Percentiles rank a stretch among this genome's conserved stretches.
These are phyloP conservation scores for Sipunculus nudus DNA, from an alignment of 2,888 invertebrate genomes.

Conservation along the genomic window DNA sequence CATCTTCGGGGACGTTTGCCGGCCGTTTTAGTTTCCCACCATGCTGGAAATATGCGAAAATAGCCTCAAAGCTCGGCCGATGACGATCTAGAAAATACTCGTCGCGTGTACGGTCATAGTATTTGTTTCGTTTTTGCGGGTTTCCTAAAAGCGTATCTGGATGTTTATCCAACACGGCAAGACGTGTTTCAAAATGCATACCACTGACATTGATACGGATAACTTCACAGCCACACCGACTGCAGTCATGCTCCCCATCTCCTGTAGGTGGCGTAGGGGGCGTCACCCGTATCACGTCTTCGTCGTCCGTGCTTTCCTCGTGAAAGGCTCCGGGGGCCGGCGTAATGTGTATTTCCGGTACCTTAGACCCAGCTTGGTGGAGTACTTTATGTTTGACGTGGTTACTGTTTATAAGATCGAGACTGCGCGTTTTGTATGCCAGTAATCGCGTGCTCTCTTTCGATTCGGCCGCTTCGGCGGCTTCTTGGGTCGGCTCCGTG, in stretches of 20 bases:
- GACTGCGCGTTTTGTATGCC: constrained; percentile 17
- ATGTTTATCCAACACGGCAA: constrained; percentile 59
- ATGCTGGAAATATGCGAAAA: constrained; percentile 65
- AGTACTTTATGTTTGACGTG: constrained; percentile 25
- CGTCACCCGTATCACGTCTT: not conserved
- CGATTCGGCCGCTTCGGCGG: too few species aligned
- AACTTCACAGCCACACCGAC: constrained; percentile 56
- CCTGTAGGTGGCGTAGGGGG: not conserved
- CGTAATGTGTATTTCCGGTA: too few species aligned
- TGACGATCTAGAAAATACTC: constrained; percentile 66
- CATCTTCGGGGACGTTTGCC: constrained; percentile 64
- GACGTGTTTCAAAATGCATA: constrained; percentile 63
- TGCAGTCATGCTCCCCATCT: constrained; percentile 49
- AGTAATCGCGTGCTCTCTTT: constrained; percentile 18
- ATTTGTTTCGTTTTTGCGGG: constrained; percentile 60
- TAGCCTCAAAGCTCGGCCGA: constrained; percentile 65
- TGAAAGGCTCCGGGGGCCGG: too few species aligned
- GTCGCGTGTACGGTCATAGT: constrained; percentile 59
- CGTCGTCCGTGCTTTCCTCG: constrained; percentile 1
- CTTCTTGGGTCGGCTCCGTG: too few species aligned
- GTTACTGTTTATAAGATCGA: constrained; percentile 27
- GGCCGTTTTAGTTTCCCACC: constrained; percentile 63
- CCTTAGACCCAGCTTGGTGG: too few species aligned
- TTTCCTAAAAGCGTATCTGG: constrained; percentile 65
- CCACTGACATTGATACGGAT: constrained; percentile 65